These are phyloP conservation scores for Melikaiella ostensackeni DNA, from an alignment of 2,888 invertebrate species.

Conservation along the genomic window DNA sequence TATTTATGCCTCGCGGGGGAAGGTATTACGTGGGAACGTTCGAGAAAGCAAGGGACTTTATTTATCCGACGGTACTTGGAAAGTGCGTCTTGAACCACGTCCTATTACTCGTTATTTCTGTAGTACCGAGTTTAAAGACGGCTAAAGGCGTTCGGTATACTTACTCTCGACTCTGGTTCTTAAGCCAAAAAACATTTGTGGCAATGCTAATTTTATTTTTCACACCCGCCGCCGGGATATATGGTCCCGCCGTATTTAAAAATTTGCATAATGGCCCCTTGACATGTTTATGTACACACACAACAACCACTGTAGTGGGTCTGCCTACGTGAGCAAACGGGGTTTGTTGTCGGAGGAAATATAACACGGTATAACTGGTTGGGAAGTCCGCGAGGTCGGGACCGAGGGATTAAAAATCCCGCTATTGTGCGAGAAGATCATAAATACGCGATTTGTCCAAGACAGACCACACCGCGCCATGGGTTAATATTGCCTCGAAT, in stretches of 20 bases:
- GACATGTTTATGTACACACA: constrained; percentile 75
- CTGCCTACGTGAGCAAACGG: constrained; percentile 60
- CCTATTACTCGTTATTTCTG: constrained; percentile 29
- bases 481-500: constrained; percentile 60
- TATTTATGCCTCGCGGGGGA: constrained; percentile 30
- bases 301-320: constrained; percentile 42
- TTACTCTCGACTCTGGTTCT: constrained; percentile 35
- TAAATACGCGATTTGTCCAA: constrained; percentile 75
- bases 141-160: constrained; percentile 29
- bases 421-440: constrained; percentile 70
- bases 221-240: constrained; percentile 69
- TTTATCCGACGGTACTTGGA: constrained; percentile 26
- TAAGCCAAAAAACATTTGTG: constrained; percentile 67
- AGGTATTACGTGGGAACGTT: constrained; percentile 39
- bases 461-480: constrained; percentile 65
- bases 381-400: constrained; percentile 54
- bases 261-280: constrained; percentile 75
- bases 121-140: constrained; percentile 31
- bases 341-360: constrained; percentile 61
- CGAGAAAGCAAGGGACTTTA: constrained; percentile 32
- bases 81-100: constrained; percentile 34
- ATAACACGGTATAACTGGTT: constrained; percentile 61
- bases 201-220: constrained; percentile 74
- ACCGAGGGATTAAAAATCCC: constrained; percentile 69
- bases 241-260: constrained; percentile 74